Evolutionary conservation across 2,888 invertebrate genomes (phyloP).

Genomic region (Matsumyia berberina): DNA sequence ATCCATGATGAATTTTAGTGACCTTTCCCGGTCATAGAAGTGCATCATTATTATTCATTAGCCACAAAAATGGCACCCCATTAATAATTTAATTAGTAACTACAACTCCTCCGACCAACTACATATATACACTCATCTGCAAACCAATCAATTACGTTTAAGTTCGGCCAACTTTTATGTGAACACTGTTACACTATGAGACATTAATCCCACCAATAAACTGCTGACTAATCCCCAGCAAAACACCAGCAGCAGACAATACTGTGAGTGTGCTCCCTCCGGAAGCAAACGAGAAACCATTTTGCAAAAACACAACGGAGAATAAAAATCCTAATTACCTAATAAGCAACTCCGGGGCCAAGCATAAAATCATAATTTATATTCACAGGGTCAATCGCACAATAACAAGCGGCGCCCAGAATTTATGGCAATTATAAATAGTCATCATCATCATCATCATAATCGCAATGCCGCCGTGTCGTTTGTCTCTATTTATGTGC

Average conservation of each 20-base stretch:
- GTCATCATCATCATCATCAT: slow-evolving; percentile 70
- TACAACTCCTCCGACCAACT: not conserved
- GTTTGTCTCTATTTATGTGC: slow-evolving; percentile 59
- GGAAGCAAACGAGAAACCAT: slow-evolving; percentile 16
- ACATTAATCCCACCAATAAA: slow-evolving; percentile 30
- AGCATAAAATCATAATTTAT: slow-evolving; percentile 67
- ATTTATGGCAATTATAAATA: slow-evolving; percentile 67
- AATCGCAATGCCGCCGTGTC: slow-evolving; percentile 46
- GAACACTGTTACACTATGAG: not conserved
- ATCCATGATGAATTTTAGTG: too few species aligned
- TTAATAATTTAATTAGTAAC: not conserved
- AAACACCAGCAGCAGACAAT: slow-evolving; percentile 18
- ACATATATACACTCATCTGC: not conserved
- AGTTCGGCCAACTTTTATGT: not conserved
- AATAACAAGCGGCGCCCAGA: slow-evolving; percentile 64
- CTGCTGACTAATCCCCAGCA: slow-evolving; percentile 17
- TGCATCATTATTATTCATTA: too few species aligned
- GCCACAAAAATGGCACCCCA: not conserved
- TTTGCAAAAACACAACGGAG: slow-evolving; percentile 18
- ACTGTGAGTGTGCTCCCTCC: not conserved
- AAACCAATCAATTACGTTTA: slow-evolving; percentile 25
- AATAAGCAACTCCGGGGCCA: slow-evolving; percentile 62
- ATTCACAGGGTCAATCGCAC: slow-evolving; percentile 70
- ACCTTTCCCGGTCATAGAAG: too few species aligned
- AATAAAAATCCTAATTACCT: slow-evolving; percentile 66